Evolutionary conservation across 2,888 invertebrate species (phyloP), one percentile per base, ranked within the genome.

Genomic region (Halocaridina rubra): DNA sequence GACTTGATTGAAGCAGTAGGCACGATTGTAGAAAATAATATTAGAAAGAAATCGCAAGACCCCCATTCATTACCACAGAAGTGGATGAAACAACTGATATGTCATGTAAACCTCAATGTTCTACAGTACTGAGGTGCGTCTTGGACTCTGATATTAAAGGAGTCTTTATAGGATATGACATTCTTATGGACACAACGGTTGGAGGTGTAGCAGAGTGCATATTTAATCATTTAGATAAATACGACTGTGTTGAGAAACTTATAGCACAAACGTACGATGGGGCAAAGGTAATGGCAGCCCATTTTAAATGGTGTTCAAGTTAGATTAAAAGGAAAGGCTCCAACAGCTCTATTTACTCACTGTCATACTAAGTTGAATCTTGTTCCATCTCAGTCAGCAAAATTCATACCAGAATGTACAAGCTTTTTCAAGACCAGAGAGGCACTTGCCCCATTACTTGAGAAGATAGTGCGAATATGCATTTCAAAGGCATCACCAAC

Each of bases 371-470:
- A 61, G 61, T 61, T 61, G n/a, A n/a, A 61, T 13, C 30, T 77
- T 69, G 59, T 77, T 77, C 30, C 59, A 46, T 77, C 13, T 77
- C 61, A 59, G 16, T 61, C 77, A 19, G 19, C 61, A 67, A 77
- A 77, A 64, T 77, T 77, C 59, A 77, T 77, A 61, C 61, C 61
- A 27, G 77, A 77, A 59, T 61, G 77, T 64, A 77, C 57, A 77
- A 77, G 59, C n/a, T 77, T 77, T 77, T 61, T 77, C 59, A 77
- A 77, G 77, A 77, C 77, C 61, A 61, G 16, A 27, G 77, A 59
- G 61, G 75, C 7, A 27, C 57, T 27, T 77, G 39, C 75, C 39
- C n/a, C 30, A 75, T 75, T 75, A 39, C 22, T 32, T 46, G 10
- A n/a, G 7, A 27, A 27, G 4, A 71, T n/a, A 27, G 4, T 71